These are phyloP conservation scores for Tenebrosternarchus preto DNA, from an alignment of 2,113 vertebrate species.

Conservation along the genomic window DNA sequence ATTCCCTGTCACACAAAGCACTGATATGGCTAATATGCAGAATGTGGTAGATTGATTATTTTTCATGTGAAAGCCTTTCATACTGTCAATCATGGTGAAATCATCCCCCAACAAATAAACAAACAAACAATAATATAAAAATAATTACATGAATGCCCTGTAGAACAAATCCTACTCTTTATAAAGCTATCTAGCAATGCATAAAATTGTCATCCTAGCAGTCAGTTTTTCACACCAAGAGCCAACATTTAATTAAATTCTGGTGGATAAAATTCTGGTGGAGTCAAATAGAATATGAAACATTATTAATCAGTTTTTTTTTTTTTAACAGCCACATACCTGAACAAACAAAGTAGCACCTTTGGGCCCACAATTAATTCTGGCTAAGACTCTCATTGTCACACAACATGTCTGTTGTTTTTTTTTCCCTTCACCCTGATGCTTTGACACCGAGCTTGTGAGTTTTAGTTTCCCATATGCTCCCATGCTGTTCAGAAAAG, in stretches of 20 bases:
- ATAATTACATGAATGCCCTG: too few relatives aligned
- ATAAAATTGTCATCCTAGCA: background rate
- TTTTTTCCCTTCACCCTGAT: conserved; percentile 45
- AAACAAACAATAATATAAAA: too few relatives aligned
- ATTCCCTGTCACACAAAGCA: too few relatives aligned
- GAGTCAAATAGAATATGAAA: background rate
- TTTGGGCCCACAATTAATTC: conserved; percentile 20
- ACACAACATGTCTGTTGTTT: conserved; percentile 1
- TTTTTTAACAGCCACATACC: background rate
- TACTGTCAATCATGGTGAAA: too few relatives aligned
- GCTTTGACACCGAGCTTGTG: conserved; percentile 28
- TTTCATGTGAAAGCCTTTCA: too few relatives aligned
- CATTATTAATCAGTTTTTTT: background rate
- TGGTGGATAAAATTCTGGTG: background rate
- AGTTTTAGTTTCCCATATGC: conserved; percentile 28
- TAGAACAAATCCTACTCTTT: too few relatives aligned
- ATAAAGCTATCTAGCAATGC: background rate
- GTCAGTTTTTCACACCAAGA: background rate
- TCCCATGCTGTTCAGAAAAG: conserved; percentile 27
- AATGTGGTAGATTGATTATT: too few relatives aligned
- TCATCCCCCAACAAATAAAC: too few relatives aligned
- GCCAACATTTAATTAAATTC: background rate
- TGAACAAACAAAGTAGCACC: background rate
- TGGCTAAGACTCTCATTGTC: conserved; percentile 18
- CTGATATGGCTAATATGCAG: too few relatives aligned